Percentiles rank a stretch among this genome's conserved stretches.
Conservation (phyloP, 2,888 invertebrate genomes). For the Danaus chrysippus region DNA sequence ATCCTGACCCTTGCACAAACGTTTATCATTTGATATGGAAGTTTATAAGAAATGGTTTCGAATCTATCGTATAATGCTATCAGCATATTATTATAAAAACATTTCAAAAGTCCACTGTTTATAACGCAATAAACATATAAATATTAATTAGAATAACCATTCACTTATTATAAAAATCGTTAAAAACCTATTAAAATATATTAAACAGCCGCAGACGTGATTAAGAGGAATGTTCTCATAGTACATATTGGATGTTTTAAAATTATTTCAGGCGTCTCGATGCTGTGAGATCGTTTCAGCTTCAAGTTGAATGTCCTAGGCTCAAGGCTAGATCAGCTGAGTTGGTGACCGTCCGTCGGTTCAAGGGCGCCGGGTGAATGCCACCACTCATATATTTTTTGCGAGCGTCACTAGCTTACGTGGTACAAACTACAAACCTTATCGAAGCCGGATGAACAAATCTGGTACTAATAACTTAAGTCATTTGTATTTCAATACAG, state of each 20-base stretch:
- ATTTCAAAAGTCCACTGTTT: constrained; percentile 10
- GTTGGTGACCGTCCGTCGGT: constrained; percentile 64
- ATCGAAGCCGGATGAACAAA: constrained; percentile 63
- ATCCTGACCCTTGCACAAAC: no score
- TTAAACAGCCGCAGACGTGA: constrained; percentile 9
- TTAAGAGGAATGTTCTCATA: constrained; percentile 6
- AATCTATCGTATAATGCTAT: no score
- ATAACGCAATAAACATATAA: constrained; percentile 4
- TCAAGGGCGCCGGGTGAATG: constrained; percentile 76
- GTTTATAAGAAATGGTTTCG: no score
- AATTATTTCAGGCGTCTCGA: constrained; percentile 27
- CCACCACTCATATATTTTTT: constrained; percentile 71
- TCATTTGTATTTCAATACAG: constrained; percentile 18
- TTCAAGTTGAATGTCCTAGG: constrained; percentile 68
- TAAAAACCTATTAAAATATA: constrained; percentile 16
- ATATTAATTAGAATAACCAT: not conserved
- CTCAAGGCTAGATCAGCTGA: constrained; percentile 72
- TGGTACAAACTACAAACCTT: constrained; percentile 59
- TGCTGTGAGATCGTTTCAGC: constrained; percentile 43
- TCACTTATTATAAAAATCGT: constrained; percentile 13
- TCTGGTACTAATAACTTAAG: constrained; percentile 43
- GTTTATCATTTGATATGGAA: no score
- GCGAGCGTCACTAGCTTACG: constrained; percentile 51
- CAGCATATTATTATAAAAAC: not conserved
- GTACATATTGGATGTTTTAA: constrained; percentile 4